Percentiles rank a stretch among this genome's conserved stretches.
These are phyloP conservation scores for Cassiopea xamachana DNA, from an alignment of 30 jellyfish, hydroid and myxozoan species.

Conservation along the genomic window DNA sequence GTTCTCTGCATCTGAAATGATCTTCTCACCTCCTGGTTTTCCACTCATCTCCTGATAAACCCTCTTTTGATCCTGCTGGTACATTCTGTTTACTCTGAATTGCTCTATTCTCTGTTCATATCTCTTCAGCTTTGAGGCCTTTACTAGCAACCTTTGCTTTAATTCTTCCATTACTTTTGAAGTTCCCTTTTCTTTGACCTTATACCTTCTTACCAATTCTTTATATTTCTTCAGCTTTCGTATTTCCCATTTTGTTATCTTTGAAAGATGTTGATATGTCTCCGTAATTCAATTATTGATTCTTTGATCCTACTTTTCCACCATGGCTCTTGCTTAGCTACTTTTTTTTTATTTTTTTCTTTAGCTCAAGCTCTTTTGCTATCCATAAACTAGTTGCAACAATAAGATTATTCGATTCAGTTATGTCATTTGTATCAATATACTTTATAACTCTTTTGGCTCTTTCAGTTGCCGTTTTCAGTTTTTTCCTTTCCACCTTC, in stretches of 20 bases:
- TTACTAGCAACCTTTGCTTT: slow-evolving; percentile 6
- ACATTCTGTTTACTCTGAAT: slow-evolving; percentile 5
- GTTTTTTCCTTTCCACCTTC: too few species aligned
- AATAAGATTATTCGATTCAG: too few species aligned
- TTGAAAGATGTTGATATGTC: neutral
- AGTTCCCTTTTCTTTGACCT: neutral
- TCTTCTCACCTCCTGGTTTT: neutral
- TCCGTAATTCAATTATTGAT: neutral
- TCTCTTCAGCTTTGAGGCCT: slow-evolving; percentile 16
- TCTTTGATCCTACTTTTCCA: neutral
- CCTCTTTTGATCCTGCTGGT: neutral
- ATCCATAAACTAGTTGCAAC: neutral
- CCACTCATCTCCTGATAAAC: slow-evolving; percentile 2
- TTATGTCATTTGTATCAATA: too few species aligned
- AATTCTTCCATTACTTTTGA: neutral
- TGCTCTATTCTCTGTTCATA: slow-evolving; percentile 8
- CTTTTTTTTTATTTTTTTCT: neutral
- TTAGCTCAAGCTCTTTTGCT: neutral
- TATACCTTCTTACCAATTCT: neutral
- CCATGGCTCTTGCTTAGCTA: neutral
- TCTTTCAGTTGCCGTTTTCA: too few species aligned
- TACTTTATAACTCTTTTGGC: too few species aligned
- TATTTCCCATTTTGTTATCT: neutral
- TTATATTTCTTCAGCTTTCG: neutral
- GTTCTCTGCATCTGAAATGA: slow-evolving; percentile 10